Percentiles rank a stretch among this genome's conserved stretches.
Conservation (phyloP, 2,113 vertebrate genomes). For the Toxotes jaculatrix region DNA sequence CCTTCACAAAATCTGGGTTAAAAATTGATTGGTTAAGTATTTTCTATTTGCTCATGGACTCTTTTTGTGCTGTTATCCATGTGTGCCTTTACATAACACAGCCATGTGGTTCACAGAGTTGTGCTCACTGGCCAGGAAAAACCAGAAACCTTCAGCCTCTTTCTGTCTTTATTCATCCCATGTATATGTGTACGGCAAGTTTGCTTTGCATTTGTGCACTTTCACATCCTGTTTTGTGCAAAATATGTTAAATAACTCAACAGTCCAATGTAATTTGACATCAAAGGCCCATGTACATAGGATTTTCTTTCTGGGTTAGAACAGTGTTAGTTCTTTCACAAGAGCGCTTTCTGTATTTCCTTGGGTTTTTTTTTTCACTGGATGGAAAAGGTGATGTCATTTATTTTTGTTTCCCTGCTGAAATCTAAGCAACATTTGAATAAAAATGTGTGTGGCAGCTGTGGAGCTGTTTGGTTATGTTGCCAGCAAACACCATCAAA, state of each 20-base stretch:
- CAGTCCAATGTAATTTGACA: not conserved
- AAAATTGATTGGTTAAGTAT: not conserved
- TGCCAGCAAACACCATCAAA: not conserved
- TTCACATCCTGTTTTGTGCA: not conserved
- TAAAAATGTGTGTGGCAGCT: not conserved
- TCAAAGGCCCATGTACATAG: not conserved
- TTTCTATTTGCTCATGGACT: not conserved
- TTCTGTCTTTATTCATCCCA: not conserved
- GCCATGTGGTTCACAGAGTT: constrained; percentile 3
- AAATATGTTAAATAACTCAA: not conserved
- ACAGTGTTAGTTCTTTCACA: not conserved
- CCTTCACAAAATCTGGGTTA: not conserved
- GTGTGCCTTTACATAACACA: not conserved
- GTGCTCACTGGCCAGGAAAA: not conserved
- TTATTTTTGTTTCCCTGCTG: not conserved
- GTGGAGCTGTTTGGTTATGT: no score
- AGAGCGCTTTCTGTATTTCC: not conserved
- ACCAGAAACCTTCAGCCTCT: not conserved
- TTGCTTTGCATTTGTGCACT: not conserved
- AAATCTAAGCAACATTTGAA: not conserved
- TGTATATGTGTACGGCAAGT: not conserved
- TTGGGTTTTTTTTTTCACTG: not conserved
- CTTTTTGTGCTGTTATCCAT: not conserved
- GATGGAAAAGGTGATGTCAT: not conserved
- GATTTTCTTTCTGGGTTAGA: not conserved